Evolutionary conservation across 2,797 vertebrate genomes (phyloP).

Genomic region (Diglossa cyanea): DNA sequence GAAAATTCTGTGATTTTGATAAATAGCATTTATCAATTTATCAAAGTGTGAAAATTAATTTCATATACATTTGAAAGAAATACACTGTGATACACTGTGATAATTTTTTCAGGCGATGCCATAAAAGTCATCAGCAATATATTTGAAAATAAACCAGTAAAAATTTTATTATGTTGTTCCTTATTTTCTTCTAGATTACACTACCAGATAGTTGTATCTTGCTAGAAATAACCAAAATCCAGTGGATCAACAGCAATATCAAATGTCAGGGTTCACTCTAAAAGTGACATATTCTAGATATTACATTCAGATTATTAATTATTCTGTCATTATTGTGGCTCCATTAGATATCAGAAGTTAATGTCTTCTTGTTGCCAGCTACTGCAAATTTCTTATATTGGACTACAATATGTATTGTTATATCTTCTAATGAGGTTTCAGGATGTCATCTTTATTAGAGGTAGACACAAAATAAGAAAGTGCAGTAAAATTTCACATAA

Average conservation of each 20-base stretch:
- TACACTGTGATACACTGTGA: not conserved
- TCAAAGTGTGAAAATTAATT: not conserved
- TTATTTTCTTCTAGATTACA: not conserved
- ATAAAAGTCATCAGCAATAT: not conserved
- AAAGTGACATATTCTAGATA: not conserved
- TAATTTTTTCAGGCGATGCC: not conserved
- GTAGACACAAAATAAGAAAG: not conserved
- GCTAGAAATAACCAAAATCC: not conserved
- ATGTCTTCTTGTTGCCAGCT: not conserved
- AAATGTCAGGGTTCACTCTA: not conserved
- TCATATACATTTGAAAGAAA: not conserved
- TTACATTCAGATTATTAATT: not conserved
- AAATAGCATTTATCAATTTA: not conserved
- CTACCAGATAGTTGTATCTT: not conserved
- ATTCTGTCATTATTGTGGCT: not conserved
- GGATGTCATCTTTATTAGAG: not conserved
- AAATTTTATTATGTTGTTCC: not conserved
- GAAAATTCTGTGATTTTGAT: not conserved
- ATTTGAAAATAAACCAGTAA: not conserved
- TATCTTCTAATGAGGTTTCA: not conserved
- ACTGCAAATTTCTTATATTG: not conserved
- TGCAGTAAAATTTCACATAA: not conserved
- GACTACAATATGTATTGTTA: not conserved
- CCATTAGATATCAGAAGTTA: not conserved
- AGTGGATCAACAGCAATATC: not conserved